Evolutionary conservation across 1,140 invertebrate genomes (phyloP).

Genomic region (Leptestheria dahalacensis): DNA sequence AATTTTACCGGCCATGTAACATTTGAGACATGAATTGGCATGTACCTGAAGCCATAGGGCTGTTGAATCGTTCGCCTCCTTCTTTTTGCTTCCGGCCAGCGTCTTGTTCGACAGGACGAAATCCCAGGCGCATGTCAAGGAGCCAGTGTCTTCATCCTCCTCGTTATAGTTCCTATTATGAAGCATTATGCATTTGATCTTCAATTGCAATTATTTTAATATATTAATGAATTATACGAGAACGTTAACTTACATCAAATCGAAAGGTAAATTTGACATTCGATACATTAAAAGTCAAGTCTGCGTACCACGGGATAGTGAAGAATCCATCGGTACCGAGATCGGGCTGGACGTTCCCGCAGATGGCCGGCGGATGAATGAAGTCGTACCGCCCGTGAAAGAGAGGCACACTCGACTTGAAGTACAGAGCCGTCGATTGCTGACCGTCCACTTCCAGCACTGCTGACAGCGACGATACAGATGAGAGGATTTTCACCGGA

Average conservation of each 20-base stretch:
- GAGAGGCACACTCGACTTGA: conserved; percentile 61
- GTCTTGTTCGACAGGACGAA: not conserved
- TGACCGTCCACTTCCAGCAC: conserved; percentile 62
- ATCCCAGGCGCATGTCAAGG: conserved; percentile 1
- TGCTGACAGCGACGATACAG: conserved; percentile 56
- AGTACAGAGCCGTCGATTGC: conserved; percentile 66
- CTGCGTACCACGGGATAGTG: conserved; percentile 42
- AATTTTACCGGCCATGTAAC: not conserved
- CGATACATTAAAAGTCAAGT: not conserved
- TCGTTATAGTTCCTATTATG: not conserved
- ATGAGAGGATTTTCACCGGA: conserved; percentile 43
- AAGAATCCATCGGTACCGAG: conserved; percentile 64
- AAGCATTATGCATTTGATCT: not conserved
- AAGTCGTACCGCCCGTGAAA: conserved; percentile 75
- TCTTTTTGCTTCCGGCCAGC: not conserved
- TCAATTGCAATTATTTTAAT: conserved; percentile 4
- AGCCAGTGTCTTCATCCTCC: not conserved
- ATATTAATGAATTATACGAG: not conserved
- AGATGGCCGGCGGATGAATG: conserved; percentile 61
- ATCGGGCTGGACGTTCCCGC: conserved; percentile 59
- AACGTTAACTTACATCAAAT: not conserved
- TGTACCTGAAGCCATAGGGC: not conserved
- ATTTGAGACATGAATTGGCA: not conserved
- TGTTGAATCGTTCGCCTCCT: not conserved
- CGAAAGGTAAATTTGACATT: not conserved